These are phyloP conservation scores for Lytechinus pictus DNA, from an alignment of 35 echinoderm and acorn worm species.

Conservation along the genomic window DNA sequence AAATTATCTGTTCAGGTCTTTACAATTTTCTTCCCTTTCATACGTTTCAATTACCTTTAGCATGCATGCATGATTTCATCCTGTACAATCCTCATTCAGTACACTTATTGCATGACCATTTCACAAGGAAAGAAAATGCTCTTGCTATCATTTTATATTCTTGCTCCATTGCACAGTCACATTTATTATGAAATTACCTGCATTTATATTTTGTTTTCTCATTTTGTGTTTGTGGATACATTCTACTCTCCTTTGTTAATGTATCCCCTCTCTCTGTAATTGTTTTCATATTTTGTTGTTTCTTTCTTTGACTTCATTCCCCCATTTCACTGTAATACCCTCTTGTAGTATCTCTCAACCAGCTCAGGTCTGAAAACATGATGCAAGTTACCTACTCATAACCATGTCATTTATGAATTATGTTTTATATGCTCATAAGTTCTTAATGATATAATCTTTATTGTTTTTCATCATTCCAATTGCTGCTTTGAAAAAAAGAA, in stretches of 20 bases:
- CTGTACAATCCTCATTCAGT: neutral
- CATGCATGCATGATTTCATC: neutral
- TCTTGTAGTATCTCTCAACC: neutral
- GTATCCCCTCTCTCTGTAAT: neutral
- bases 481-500: neutral
- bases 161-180: neutral
- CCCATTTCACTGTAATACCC: neutral
- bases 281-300: neutral
- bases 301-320: neutral
- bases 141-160: neutral
- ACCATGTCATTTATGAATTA: neutral
- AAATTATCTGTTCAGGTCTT: conserved; percentile 56
- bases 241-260: neutral
- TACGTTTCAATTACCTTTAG: neutral
- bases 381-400: neutral
- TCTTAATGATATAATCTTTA: neutral
- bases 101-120: neutral
- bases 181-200: neutral
- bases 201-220: neutral
- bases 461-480: neutral
- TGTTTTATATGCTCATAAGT: neutral
- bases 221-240: neutral
- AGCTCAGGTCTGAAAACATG: too few species aligned
- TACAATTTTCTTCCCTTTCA: neutral
- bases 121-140: neutral